These are phyloP conservation scores for Otus sunia DNA, from an alignment of 2,113 vertebrate species.

Conservation along the genomic window DNA sequence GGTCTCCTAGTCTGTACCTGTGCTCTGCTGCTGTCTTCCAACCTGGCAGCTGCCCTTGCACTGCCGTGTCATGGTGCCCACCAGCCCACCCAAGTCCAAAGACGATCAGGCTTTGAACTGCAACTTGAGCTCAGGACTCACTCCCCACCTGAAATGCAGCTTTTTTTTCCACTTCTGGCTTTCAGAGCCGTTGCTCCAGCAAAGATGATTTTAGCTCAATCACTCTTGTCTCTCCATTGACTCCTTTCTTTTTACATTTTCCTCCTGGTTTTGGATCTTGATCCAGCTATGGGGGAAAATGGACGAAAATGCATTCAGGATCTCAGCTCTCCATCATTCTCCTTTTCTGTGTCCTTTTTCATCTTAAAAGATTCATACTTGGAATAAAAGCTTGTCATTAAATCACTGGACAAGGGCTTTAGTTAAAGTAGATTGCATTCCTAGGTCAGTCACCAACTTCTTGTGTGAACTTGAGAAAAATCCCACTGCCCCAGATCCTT, in stretches of 20 bases:
- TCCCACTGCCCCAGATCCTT: not conserved
- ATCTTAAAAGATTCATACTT: not conserved
- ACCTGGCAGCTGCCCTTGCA: not conserved
- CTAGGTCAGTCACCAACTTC: not conserved
- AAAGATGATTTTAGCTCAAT: not conserved
- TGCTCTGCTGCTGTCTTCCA: not conserved
- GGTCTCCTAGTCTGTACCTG: not conserved
- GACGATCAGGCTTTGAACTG: not conserved
- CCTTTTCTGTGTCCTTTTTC: not conserved
- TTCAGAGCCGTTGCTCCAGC: not conserved
- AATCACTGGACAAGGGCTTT: not conserved
- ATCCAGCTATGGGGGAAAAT: fast-evolving
- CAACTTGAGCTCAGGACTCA: not conserved
- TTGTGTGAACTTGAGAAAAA: not conserved
- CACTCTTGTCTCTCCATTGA: not conserved
- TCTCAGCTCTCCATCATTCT: not conserved
- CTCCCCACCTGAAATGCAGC: not conserved
- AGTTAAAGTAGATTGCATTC: not conserved
- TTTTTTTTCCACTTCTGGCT: fast-evolving
- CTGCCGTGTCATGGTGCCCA: fast-evolving
- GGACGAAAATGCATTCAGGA: not conserved
- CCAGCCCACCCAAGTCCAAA: not conserved
- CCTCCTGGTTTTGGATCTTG: not conserved
- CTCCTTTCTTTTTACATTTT: not conserved
- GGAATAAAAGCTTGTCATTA: not conserved